A percentile compares a stretch with the other conserved stretches of the same genome.
phyloP scores from a whole-genome alignment of 2,888 invertebrate genomes.

The Leptinotarsa juncta region DNA sequence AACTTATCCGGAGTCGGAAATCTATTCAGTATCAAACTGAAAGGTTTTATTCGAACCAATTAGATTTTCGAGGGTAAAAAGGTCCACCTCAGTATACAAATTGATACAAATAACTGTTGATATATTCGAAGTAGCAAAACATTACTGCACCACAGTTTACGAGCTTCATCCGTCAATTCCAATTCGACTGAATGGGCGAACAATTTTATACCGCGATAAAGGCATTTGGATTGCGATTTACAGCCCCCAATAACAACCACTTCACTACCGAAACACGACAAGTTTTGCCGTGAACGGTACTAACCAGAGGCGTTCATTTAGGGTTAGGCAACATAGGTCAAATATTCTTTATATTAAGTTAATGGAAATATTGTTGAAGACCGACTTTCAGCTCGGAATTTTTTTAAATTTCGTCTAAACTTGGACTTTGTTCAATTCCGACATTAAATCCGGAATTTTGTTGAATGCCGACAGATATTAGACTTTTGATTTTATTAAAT shows the following conservation, averaged over 20 bases:
- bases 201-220: conserved; percentile 8
- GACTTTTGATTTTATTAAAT: too few species aligned
- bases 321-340: background rate
- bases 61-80: too few species aligned
- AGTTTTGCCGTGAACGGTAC: background rate
- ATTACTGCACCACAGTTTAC: background rate
- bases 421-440: too few species aligned
- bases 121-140: background rate
- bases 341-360: background rate
- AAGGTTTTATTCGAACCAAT: background rate
- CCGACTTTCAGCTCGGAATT: too few species aligned
- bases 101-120: background rate
- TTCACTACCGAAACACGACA: conserved; percentile 2
- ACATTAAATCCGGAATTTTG: too few species aligned
- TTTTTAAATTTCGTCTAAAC: too few species aligned
- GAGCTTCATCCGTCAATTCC: conserved; percentile 13
- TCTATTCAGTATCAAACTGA: too few species aligned
- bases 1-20: too few species aligned
- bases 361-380: background rate
- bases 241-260: conserved; percentile 8
- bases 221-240: conserved; percentile 7
- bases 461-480: too few species aligned
- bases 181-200: background rate
- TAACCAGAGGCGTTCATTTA: background rate
- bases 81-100: background rate